These are phyloP conservation scores for Vombatus ursinus DNA, from an alignment of 2,113 vertebrate genomes.

Conservation along the genomic window DNA sequence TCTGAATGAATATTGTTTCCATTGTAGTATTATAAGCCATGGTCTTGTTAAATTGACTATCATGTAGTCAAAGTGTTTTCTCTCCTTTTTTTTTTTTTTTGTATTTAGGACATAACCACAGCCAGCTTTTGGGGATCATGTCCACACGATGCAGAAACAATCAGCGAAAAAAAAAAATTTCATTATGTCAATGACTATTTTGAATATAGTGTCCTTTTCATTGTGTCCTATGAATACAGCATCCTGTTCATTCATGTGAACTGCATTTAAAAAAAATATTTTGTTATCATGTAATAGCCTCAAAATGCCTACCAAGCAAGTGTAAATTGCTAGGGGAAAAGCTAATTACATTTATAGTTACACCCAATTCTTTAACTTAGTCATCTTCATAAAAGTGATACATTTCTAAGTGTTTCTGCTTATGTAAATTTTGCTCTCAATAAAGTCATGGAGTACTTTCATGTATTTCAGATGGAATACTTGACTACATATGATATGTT, in stretches of 20 bases:
- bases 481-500: neutral
- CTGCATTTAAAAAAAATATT: neutral
- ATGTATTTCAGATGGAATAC: neutral
- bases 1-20: conserved; percentile 12
- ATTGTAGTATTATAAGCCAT: neutral
- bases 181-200: neutral
- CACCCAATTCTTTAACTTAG: neutral
- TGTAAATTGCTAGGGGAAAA: neutral
- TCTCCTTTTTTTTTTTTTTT: neutral
- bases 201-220: neutral
- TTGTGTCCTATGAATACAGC: neutral
- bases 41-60: neutral
- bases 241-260: neutral
- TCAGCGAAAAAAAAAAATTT: neutral
- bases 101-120: conserved; percentile 35
- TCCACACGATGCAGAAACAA: neutral
- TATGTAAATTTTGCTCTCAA: neutral
- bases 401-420: neutral
- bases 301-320: neutral
- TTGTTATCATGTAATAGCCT: neutral
- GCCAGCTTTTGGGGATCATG: neutral
- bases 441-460: neutral
- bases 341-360: neutral
- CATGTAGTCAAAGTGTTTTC: neutral
- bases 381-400: neutral